Evolutionary conservation across 2,113 vertebrate genomes (phyloP), one percentile per base, ranked within the genome.

Genomic region (Sterrhoptilus dennistouni): DNA sequence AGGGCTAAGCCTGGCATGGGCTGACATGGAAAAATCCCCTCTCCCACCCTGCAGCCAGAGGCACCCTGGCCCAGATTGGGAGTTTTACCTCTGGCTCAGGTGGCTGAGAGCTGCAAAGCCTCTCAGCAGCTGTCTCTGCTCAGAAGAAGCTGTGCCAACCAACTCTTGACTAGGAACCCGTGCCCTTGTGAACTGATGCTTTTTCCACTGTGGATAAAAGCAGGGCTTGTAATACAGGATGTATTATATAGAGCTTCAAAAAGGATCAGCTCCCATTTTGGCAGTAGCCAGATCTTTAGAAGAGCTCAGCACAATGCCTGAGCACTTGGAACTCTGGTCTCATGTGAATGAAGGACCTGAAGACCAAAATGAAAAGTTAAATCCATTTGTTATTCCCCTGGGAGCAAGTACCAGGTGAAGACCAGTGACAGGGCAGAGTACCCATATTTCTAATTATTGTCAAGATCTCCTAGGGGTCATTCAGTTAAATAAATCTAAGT

Each of bases 281-380:
- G 68, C 45, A 79, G 33, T 2, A 42, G 81, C 15, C 25, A 60
- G 28, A 57, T 20, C 72, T 91, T 94, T 3, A 70, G 33, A 88
- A 74, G 20, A 74, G 63, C 63, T 88, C 82, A 83, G 63, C 71
- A 83, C 44, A 66, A 59, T 38, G 52, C 44, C 72, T 44, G 68
- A 83, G 16, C 35, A 56, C 59, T 56, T 52, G 56, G 7, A 74
- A 94, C 23, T 53, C 64, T 88, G 64, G 11, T 66, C 35, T 56
- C 4, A 1, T 16, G 38, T 27, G 59, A 53, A 52, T 9, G 38
- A 88, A 86, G 56, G 56, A 56, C 47, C 42, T 44, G 53, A 90
- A 78, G 87, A 86, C 44, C 68, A 52, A 93, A 92, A 81, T 68
- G 87, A 88, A 94, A 90, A 82, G 78, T 90, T 83, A 90, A 86